Percentiles rank a stretch among this genome's conserved stretches.
phyloP scores from a whole-genome alignment of 2,797 vertebrate genomes.

The Chaetodon trifasciatus region DNA sequence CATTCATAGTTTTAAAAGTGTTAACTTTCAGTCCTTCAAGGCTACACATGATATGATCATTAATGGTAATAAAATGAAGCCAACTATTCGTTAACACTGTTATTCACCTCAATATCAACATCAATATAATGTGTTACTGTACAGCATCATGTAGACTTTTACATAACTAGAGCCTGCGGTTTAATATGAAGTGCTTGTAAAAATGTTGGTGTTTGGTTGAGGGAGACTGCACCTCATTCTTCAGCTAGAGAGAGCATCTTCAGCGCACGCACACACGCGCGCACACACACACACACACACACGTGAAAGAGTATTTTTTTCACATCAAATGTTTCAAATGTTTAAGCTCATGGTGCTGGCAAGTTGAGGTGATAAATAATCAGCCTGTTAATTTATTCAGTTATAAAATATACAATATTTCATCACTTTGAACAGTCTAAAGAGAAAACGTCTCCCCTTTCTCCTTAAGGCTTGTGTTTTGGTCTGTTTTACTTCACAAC shows the following conservation, averaged over 20 bases:
- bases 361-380: background rate
- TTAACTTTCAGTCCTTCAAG: slow-evolving; percentile 31
- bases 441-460: background rate
- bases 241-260: background rate
- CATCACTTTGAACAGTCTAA: background rate
- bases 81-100: background rate
- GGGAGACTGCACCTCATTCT: background rate
- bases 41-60: background rate
- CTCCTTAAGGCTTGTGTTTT: background rate
- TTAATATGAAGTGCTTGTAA: background rate
- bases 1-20: slow-evolving; percentile 70
- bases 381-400: background rate
- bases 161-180: background rate
- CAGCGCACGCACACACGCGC: background rate
- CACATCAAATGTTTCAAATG: background rate
- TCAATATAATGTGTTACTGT: background rate
- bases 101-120: slow-evolving; percentile 4
- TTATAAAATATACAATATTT: background rate
- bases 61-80: background rate
- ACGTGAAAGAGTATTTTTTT: background rate
- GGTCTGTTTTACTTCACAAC: background rate
- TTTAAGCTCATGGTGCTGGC: background rate
- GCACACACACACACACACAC: too few relatives aligned
- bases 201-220: background rate
- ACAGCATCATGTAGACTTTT: background rate